Evolutionary conservation across 2,797 vertebrate genomes (phyloP), one percentile per base, ranked within the genome.

Genomic region (Sphenodon punctatus): DNA sequence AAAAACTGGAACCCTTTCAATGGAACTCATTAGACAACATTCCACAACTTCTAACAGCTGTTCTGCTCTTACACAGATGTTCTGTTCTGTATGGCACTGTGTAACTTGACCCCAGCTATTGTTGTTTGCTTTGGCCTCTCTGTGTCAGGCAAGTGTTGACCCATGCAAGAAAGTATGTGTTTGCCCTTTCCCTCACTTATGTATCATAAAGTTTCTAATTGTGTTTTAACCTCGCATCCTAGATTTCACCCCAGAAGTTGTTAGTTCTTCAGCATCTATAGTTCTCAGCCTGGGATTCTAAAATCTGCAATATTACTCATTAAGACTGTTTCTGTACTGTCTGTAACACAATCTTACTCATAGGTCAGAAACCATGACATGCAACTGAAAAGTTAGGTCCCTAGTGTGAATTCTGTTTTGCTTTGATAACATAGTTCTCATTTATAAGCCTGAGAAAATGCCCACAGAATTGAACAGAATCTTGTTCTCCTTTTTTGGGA

Each of bases 11-110:
- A n/a, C n/a, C n/a, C n/a, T n/a, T n/a, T n/a, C n/a, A n/a, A n/a
- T 75, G 45, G 17, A 82, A 71, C 75, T 78, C 77, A 34, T 8
- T 86, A 81, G 67, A 66, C 80, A 85, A 55, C 5, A 48, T 72
- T 82, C 85, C n/a, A 51, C 81, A 36, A 84, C 56, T 70, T 68
- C 82, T 79, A 81, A 67, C 83, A 88, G 79, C 66, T 90, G 84
- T 79, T 70, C 61, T 84, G 82, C 78, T 86, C 46, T 81, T 84
- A 63, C 25, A 63, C 60, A 30, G 59, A 45, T 34, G 71, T 81
- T 48, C 59, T 27, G 67, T 66, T 90, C 81, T 38, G 48, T n/a
- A 32, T 79, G 68, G 81, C 85, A 70, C 67, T 87, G 34, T 83
- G 32, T 60, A 77, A 79, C 79, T 82, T 82, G 19, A 34, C 58